Evolutionary conservation across 1,140 invertebrate species (phyloP), one percentile per base, ranked within the genome.

Genomic region (Drosophila oshimai): DNA sequence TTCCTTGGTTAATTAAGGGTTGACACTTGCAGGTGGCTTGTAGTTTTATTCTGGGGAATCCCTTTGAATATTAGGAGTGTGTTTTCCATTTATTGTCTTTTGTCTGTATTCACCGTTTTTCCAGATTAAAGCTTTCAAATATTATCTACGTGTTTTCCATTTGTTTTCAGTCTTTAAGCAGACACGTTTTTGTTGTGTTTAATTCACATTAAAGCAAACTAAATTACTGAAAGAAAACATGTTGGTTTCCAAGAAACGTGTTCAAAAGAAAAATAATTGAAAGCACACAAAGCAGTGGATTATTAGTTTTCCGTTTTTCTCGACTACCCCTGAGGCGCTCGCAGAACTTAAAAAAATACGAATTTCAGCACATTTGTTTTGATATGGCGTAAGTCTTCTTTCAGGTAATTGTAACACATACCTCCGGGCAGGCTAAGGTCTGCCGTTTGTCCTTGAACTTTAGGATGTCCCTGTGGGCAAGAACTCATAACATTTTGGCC

Each of bases 391-490:
- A 17, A 22, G 28, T 18, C 18, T 12, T 37, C 6, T 45, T 29
- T 12, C 45, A 68, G 39, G 47, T 64, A 46, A 58, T 34, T 44
- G 24, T 20, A 47, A 50, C 29, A 36, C 33, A 18, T n/a, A n/a
- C n/a, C n/a, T n/a, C 13, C 24, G 17, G 26, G 17, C 31, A 20
- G 9, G 4, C 24, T 20, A 17, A 58, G 9, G 51, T 28, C 17
- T 60, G 17, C 3, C 33, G 24, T 24, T 24, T 15, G 49, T 33
- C 74, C 74, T 57, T 78, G 68, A 79, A 77, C 68, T 62, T 72
- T 78, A 10, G 34, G 44, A 55, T 62, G 62, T 45, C 12, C 17
- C 33, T 22, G n/a, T 26, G 18, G 13, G 9, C 20, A 17, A n/a
- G 45, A 60, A 44, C 20, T 62, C 64, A 20, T 55, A 51, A 28